phyloP scores from a whole-genome alignment of 2,888 invertebrate species.

The Acleris emargana region DNA sequence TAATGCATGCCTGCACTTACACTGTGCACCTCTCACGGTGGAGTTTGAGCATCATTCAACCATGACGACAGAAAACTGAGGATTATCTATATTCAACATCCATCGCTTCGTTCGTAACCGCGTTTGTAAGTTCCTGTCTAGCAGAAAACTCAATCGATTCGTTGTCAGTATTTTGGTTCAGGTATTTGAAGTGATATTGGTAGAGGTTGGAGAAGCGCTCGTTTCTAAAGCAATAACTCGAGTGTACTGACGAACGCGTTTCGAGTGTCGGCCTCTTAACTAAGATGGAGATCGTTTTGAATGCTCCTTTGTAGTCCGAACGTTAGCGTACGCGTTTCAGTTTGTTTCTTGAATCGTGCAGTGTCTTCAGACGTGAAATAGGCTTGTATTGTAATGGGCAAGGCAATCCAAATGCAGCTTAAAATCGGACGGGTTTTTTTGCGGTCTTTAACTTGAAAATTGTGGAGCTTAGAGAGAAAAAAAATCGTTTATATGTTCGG shows the following conservation, averaged over 20 bases:
- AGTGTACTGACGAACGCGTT: slow-evolving; percentile 75
- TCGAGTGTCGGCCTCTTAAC: slow-evolving; percentile 69
- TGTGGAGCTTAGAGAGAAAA: no score
- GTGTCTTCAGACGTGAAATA: slow-evolving; percentile 8
- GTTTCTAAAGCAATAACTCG: slow-evolving; percentile 69
- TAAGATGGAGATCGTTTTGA: slow-evolving; percentile 68
- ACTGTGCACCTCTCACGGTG: slow-evolving; percentile 56
- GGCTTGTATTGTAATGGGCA: slow-evolving; percentile 6
- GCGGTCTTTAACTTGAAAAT: not conserved
- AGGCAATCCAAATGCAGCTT: not conserved
- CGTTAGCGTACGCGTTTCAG: slow-evolving; percentile 52
- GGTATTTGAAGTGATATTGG: slow-evolving; percentile 31
- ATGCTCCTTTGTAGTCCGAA: slow-evolving; percentile 63
- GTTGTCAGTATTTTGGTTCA: not conserved
- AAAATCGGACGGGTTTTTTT: not conserved
- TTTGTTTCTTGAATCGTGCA: slow-evolving; percentile 37
- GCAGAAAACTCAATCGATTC: slow-evolving; percentile 37
- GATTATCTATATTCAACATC: not conserved
- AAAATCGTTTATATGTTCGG: no score
- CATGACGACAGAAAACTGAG: slow-evolving; percentile 48
- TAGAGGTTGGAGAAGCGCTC: slow-evolving; percentile 58
- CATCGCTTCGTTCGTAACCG: slow-evolving; percentile 40
- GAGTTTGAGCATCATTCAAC: slow-evolving; percentile 48
- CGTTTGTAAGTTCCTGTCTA: not conserved
- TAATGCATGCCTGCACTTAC: slow-evolving; percentile 74